These are phyloP conservation scores for Montipora capricornis DNA, from an alignment of 64 coral and sea anemone species.

Conservation along the genomic window DNA sequence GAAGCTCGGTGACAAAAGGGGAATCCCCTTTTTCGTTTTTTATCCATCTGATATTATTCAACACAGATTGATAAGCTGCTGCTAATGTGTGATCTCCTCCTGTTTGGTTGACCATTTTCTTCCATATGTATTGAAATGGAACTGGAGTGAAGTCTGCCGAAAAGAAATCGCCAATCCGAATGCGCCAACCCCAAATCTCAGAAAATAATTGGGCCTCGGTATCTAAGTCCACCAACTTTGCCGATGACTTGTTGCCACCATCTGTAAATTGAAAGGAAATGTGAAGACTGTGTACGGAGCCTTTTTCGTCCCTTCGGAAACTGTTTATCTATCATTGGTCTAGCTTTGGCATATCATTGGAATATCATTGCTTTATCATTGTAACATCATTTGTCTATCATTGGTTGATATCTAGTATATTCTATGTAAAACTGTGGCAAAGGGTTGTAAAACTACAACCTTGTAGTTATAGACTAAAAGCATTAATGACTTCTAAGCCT, in stretches of 20 bases:
- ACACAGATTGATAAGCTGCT: slow-evolving; percentile 39
- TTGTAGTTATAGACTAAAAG: too few species aligned
- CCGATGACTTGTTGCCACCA: slow-evolving; percentile 50
- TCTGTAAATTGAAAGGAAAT: neutral
- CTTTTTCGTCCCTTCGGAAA: too few species aligned
- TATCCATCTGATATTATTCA: slow-evolving; percentile 39
- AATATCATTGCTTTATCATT: too few species aligned
- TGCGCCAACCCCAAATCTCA: slow-evolving; percentile 77
- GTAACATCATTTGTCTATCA: too few species aligned
- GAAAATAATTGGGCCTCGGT: slow-evolving; percentile 49
- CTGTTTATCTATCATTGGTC: too few species aligned
- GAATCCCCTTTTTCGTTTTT: neutral
- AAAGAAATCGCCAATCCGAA: slow-evolving; percentile 65
- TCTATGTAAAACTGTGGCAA: too few species aligned
- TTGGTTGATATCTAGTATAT: too few species aligned
- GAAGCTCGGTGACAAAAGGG: slow-evolving; percentile 4
- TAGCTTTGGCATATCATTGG: too few species aligned
- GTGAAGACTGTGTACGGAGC: neutral
- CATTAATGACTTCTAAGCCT: too few species aligned
- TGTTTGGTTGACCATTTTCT: slow-evolving; percentile 2
- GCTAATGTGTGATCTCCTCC: neutral
- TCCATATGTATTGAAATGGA: slow-evolving; percentile 64
- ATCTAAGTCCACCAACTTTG: slow-evolving; percentile 70
- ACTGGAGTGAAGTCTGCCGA: slow-evolving; percentile 63
- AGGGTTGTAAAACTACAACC: too few species aligned